Base-by-base conservation (phyloP, 2,888 invertebrate species). In the Tetanocera ferruginea region DNA sequence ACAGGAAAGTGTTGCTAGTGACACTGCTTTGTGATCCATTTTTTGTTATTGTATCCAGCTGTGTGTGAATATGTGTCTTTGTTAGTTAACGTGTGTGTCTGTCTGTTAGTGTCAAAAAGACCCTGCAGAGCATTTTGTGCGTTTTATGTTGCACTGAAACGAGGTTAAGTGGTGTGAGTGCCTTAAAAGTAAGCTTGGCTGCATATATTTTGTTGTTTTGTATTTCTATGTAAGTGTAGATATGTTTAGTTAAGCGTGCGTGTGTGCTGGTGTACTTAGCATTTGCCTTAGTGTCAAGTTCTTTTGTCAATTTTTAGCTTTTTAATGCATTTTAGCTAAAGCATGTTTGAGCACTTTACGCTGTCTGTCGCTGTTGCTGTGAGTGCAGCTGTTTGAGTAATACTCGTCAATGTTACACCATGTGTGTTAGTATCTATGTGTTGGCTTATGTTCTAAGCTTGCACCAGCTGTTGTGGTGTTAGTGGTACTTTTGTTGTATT, bases 91-190 rank as follows among this genome's bases (percentile, higher is more conserved):
- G 19, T 25, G 19, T 62, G 9, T 66, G 75, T 64, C 2, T 57
- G 31, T 75, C 23, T 66, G 31, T 66, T 0, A 19, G 25, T 64
- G 60, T 31, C 19, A 23, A 11, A 43, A 43, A 43, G 43, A 43
- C 55, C 8, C 66, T 75, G 34, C 66, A 75, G 66, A 75, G 66
- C 52, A 52, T 51, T 75, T 31, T 62, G 23, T 75, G 66, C 66
- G 34, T 64, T 66, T 75, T 51, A 75, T n/a, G 34, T 23, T 34
- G 52, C 66, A 31, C 49, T 74, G 31, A 62, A 74, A 19, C 74
- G 74, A 51, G 74, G 74, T 74, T 64, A 74, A 74, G 74, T 74
- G 73, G 60, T 62, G 62, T 43, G 55, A 49, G 55, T 55, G 71
- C 17, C 64, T 8, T 17, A 11, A n/a, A 25, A 28, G 49, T 43